A percentile compares a stretch with the other conserved stretches of the same genome.
phyloP scores from a whole-genome alignment of 2,113 vertebrate genomes.

The Anarhynchus alexandrinus region DNA sequence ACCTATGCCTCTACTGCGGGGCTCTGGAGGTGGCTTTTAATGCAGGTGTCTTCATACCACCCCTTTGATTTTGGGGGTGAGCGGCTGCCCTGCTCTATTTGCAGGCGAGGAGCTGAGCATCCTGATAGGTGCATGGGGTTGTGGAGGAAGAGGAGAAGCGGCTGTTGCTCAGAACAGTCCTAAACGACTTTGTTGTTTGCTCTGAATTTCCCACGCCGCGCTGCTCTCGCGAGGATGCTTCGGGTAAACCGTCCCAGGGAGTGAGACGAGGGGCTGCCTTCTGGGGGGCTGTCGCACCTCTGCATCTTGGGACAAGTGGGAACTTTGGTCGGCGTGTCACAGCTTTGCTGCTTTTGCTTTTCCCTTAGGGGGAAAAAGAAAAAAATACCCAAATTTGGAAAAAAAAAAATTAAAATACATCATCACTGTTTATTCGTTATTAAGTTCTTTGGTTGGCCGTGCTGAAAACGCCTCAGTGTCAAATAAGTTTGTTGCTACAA shows the following conservation, averaged over 20 bases:
- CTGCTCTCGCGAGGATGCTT: neutral
- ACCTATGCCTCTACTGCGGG: neutral
- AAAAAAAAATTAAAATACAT: neutral
- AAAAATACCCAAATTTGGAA: neutral
- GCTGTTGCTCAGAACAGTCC: neutral
- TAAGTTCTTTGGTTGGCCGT: neutral
- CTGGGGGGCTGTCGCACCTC: neutral
- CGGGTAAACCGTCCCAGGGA: neutral
- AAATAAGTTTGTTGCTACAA: neutral
- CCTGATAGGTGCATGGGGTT: rapidly evolving
- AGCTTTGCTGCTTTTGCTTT: neutral
- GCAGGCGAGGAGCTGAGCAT: neutral
- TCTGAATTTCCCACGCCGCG: neutral
- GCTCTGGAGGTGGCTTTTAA: neutral
- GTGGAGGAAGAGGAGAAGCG: neutral
- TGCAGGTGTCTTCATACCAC: neutral
- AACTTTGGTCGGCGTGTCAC: neutral
- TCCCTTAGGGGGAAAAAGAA: neutral
- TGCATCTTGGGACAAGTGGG: neutral
- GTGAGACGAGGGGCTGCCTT: neutral
- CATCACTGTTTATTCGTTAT: neutral
- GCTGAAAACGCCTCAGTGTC: neutral
- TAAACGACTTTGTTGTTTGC: neutral
- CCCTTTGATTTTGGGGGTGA: neutral
- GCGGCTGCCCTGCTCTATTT: neutral